These are phyloP conservation scores for Psittacula cyanocephala DNA, from an alignment of 2,113 vertebrate species.

Conservation along the genomic window DNA sequence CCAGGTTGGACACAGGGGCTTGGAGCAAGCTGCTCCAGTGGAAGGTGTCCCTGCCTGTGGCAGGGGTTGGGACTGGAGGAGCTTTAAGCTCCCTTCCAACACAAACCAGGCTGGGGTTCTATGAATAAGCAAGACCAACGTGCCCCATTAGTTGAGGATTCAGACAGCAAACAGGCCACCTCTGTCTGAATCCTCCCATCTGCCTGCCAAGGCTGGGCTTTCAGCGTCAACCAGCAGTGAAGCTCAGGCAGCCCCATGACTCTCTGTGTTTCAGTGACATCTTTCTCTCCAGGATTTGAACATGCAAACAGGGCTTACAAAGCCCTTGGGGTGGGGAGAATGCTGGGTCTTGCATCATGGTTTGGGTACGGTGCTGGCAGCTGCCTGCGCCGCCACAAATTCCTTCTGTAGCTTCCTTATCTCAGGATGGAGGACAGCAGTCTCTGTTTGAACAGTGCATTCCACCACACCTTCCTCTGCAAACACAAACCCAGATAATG, in stretches of 20 bases:
- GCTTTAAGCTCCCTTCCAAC: neutral
- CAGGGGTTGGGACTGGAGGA: neutral
- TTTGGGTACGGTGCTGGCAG: neutral
- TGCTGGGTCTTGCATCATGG: constrained; percentile 43
- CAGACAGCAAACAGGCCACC: neutral
- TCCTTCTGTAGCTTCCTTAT: constrained; percentile 44
- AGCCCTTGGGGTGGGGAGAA: neutral
- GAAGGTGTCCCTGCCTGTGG: neutral
- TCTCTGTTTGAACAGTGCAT: constrained; percentile 42
- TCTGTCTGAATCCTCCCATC: neutral
- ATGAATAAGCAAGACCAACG: neutral
- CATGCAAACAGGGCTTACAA: neutral
- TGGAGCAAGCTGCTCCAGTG: too few species aligned
- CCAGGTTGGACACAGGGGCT: too few species aligned
- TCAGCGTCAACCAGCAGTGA: neutral
- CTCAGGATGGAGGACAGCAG: constrained; percentile 32
- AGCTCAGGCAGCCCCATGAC: neutral
- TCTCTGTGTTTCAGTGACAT: neutral
- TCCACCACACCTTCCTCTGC: constrained; percentile 55
- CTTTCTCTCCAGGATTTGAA: constrained; percentile 6
- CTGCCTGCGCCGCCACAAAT: constrained; percentile 7
- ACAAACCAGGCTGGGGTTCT: neutral
- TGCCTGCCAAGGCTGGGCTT: neutral
- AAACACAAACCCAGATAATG: neutral
- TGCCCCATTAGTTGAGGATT: neutral